Conservation (phyloP, 2,888 invertebrate species). For the Nomada lathburiana region DNA sequence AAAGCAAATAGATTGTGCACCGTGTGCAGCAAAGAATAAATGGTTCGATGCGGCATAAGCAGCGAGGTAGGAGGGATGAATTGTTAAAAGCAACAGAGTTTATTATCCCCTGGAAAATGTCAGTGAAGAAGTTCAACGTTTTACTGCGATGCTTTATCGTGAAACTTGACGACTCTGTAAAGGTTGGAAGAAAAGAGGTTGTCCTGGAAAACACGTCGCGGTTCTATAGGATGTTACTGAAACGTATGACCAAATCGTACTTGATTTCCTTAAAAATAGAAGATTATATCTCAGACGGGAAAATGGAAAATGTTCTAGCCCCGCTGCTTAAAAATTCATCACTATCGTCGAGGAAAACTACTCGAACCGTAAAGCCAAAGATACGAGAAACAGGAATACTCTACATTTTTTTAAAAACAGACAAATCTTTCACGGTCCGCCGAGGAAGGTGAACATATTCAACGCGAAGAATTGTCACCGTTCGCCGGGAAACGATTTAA, state of each 20-base stretch:
- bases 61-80: not conserved
- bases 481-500: not conserved
- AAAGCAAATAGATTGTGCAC: too few species aligned
- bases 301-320: not conserved
- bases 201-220: constrained; percentile 8
- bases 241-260: too few species aligned
- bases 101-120: constrained; percentile 29
- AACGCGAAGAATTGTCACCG: not conserved
- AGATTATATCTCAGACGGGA: not conserved
- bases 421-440: too few species aligned
- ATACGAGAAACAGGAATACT: too few species aligned
- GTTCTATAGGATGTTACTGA: too few species aligned
- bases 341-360: too few species aligned
- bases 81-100: not conserved
- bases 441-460: too few species aligned
- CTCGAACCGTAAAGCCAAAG: too few species aligned
- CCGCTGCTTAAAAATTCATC: too few species aligned
- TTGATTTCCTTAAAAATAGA: too few species aligned
- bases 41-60: not conserved
- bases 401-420: too few species aligned
- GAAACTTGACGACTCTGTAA: constrained; percentile 14
- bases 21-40: not conserved
- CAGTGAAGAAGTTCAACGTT: constrained; percentile 46
- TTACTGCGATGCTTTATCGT: constrained; percentile 37
- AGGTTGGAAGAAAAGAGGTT: constrained; percentile 25